Evolutionary conservation across 2,113 vertebrate species (phyloP).

Genomic region (Polypterus senegalus): DNA sequence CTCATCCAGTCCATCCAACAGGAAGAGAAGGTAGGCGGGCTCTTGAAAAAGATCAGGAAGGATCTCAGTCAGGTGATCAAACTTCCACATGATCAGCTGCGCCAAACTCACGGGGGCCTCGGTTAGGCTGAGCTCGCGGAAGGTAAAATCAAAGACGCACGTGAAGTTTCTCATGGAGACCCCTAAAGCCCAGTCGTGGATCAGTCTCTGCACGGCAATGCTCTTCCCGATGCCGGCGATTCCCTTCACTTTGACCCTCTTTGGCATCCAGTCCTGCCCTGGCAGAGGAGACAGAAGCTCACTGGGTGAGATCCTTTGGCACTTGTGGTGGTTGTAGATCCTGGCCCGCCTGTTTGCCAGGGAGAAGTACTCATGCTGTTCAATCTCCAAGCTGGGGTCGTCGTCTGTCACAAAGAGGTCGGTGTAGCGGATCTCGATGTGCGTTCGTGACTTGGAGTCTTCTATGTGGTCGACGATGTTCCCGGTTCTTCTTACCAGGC

Average conservation of each 20-base stretch:
- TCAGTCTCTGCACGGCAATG: constrained; percentile 41
- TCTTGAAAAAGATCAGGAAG: constrained; percentile 23
- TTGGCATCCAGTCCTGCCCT: constrained; percentile 20
- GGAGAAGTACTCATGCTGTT: constrained; percentile 42
- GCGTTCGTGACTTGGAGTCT: constrained; percentile 28
- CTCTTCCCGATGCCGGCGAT: constrained; percentile 56
- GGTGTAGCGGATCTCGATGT: constrained; percentile 45
- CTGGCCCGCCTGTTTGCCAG: constrained; percentile 36
- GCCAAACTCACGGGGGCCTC: constrained; percentile 26
- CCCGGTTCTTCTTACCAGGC: constrained; percentile 30
- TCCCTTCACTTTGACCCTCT: constrained; percentile 47
- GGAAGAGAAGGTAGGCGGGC: constrained; percentile 30
- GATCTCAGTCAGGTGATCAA: constrained; percentile 27
- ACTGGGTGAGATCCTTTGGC: constrained; percentile 28
- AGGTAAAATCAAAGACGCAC: constrained; percentile 39
- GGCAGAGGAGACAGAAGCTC: constrained; percentile 25
- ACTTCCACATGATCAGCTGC: constrained; percentile 30
- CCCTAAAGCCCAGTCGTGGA: constrained; percentile 53
- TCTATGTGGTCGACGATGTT: constrained; percentile 28
- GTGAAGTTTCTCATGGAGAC: constrained; percentile 35
- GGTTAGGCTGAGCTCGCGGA: constrained; percentile 39
- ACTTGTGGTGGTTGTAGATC: constrained; percentile 40
- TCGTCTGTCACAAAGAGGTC: constrained; percentile 45
- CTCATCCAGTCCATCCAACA: constrained; percentile 44
- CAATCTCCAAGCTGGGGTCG: constrained; percentile 20